Evolutionary conservation across 1,140 invertebrate genomes (phyloP), one percentile per base, ranked within the genome.

Genomic region (Brachionus rotundiformis): DNA sequence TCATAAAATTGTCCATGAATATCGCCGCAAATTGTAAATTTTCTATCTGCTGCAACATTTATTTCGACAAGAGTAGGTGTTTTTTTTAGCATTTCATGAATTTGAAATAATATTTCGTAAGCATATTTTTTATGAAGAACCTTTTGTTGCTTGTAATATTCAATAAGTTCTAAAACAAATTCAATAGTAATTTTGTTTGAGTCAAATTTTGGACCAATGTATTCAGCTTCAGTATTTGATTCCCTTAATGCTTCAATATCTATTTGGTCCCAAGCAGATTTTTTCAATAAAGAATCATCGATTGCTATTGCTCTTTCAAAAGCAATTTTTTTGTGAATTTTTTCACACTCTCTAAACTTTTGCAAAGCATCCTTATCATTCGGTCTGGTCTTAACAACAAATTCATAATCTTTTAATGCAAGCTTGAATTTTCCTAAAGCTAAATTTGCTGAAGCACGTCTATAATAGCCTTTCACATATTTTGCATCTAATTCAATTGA

Each of bases 21-120:
- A 88, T 99, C 98, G n/a, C 98, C 98, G 89, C 97, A 99, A 73
- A 99, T 93, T 33, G 97, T 99, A 87, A 99, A 99, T 90, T 98
- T 98, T 65, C 92, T 90, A 54, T 93, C 91, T 86, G 89, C 36
- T 5, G 92, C 92, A 83, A 99, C 93, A 82, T 90, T 90, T 61
- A 99, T 93, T 86, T 99, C 93, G 0, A 99, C 81, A 75, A 83
- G 80, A 68, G 61, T 82, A 41, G 65, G 63, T 31, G 49, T 77
- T 16, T 79, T 75, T 36, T 65, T 63, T 10, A 83, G 71, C 36
- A 59, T 23, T 13, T 61, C 10, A 49, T 41, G 31, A 29, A 61
- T 47, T 39, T 75, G 19, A 31, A 13, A 25, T 36, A 71, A 84
- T 90, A 95, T 94, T 90, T 97, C 95, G 87, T 96, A 98, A 11